Evolutionary conservation across 2,797 vertebrate species (phyloP).

Genomic region (Allobates femoralis): DNA sequence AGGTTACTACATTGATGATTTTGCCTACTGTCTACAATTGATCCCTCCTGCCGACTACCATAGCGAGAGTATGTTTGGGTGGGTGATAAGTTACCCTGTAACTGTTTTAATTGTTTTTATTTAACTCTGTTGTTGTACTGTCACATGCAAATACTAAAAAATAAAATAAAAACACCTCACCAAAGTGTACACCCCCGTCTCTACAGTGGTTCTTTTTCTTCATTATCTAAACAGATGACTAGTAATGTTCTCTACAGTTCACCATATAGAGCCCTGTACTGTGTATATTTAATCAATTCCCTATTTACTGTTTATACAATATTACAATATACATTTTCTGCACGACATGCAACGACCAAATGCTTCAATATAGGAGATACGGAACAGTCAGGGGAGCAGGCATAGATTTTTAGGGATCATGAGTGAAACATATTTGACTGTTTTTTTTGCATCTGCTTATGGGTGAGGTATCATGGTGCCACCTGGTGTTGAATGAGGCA

Average conservation of each 20-base stretch:
- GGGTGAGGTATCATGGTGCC: conserved; percentile 45
- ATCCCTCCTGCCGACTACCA: too few species aligned
- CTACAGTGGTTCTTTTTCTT: too few species aligned
- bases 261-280: neutral
- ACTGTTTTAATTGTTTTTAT: too few species aligned
- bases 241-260: neutral
- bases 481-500: conserved; percentile 37
- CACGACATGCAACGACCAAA: neutral
- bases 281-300: neutral
- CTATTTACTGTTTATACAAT: neutral
- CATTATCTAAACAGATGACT: too few species aligned
- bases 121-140: too few species aligned
- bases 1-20: too few species aligned
- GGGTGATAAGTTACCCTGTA: too few species aligned
- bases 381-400: neutral
- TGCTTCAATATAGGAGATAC: neutral
- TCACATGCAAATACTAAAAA: too few species aligned
- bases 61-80: too few species aligned
- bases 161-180: too few species aligned
- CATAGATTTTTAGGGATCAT: neutral
- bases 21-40: too few species aligned
- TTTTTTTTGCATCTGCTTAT: conserved; percentile 11
- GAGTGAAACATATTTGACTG: neutral
- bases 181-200: too few species aligned
- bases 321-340: neutral